A percentile compares a stretch with the other conserved stretches of the same genome.
These are phyloP conservation scores for Sabatieria punctata DNA, from an alignment of 2,888 invertebrate genomes.

Conservation along the genomic window DNA sequence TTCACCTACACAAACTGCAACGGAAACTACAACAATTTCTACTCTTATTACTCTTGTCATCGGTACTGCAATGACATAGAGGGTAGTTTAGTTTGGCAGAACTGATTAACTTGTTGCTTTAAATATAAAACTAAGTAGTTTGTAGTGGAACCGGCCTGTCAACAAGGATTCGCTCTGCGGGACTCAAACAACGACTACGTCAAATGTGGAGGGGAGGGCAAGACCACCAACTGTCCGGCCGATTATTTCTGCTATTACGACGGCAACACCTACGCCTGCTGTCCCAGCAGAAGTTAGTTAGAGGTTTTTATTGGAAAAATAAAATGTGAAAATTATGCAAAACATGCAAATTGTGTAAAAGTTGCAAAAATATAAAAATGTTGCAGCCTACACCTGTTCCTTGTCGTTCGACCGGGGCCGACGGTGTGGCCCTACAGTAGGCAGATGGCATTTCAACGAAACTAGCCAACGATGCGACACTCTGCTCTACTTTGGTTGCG, in stretches of 20 bases:
- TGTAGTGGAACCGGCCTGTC: slow-evolving; percentile 27
- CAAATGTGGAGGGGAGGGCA: slow-evolving; percentile 22
- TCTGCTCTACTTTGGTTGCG: slow-evolving; percentile 29
- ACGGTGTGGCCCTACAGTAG: slow-evolving; percentile 28
- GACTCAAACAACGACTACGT: slow-evolving; percentile 31
- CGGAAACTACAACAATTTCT: slow-evolving; percentile 30
- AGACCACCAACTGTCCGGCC: slow-evolving; percentile 25
- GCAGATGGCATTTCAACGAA: slow-evolving; percentile 26
- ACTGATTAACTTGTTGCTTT: too few relatives aligned
- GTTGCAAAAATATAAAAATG: too few relatives aligned
- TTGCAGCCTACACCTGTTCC: slow-evolving; percentile 28
- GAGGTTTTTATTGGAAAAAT: too few relatives aligned
- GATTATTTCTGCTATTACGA: slow-evolving; percentile 31
- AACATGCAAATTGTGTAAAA: too few relatives aligned
- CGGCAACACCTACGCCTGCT: slow-evolving; percentile 29
- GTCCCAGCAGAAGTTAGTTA: slow-evolving; percentile 25
- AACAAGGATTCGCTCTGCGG: slow-evolving; percentile 28
- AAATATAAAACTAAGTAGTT: too few relatives aligned
- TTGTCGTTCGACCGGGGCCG: slow-evolving; percentile 26
- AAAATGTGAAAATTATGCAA: too few relatives aligned
- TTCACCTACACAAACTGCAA: slow-evolving; percentile 29
- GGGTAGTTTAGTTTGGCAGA: too few relatives aligned
- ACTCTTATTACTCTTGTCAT: slow-evolving; percentile 28
- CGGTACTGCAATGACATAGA: slow-evolving; percentile 27
- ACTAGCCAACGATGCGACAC: slow-evolving; percentile 24